Percentiles rank a stretch among this genome's conserved stretches.
Evolutionary conservation across 2,888 invertebrate species (phyloP).

Genomic region (Heteromurus nitidus): DNA sequence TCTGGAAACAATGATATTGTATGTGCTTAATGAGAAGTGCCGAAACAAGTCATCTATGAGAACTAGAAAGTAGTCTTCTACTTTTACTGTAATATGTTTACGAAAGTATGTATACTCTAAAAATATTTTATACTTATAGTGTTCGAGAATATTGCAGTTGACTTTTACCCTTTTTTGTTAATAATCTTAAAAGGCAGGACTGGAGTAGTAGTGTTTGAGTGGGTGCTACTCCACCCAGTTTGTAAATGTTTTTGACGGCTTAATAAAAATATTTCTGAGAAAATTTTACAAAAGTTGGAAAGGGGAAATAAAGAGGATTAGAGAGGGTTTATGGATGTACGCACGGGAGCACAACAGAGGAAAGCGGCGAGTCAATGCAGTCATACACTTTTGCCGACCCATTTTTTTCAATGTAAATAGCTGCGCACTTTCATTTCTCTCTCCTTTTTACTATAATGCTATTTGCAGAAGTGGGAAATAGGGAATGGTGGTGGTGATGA

Average conservation of each 20-base stretch:
- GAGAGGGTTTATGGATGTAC: not conserved
- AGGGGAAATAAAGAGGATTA: conserved; percentile 1
- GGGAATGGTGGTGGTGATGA: not conserved
- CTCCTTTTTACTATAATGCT: not conserved
- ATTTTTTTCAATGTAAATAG: not conserved
- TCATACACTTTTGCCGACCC: not conserved
- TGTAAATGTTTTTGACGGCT: conserved; percentile 25
- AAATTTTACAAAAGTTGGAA: not conserved
- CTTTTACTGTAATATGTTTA: too few species aligned
- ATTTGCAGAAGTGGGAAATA: not conserved
- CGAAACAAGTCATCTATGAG: too few species aligned
- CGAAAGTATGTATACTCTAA: too few species aligned
- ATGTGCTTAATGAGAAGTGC: too few species aligned
- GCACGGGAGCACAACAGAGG: not conserved
- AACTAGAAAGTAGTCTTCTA: too few species aligned
- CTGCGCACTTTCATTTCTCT: not conserved
- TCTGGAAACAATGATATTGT: too few species aligned
- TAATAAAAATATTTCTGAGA: conserved; percentile 15
- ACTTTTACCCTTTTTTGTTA: conserved; percentile 11
- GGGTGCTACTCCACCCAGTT: conserved; percentile 23
- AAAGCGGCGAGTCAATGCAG: too few species aligned
- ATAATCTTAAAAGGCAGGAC: not conserved
- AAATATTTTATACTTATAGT: too few species aligned
- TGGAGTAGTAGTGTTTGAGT: not conserved
- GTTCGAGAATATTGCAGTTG: too few species aligned